A percentile compares a stretch with the other conserved stretches of the same genome.
Conservation (phyloP, 2,113 vertebrate species). For the Hyperopisus bebe region DNA sequence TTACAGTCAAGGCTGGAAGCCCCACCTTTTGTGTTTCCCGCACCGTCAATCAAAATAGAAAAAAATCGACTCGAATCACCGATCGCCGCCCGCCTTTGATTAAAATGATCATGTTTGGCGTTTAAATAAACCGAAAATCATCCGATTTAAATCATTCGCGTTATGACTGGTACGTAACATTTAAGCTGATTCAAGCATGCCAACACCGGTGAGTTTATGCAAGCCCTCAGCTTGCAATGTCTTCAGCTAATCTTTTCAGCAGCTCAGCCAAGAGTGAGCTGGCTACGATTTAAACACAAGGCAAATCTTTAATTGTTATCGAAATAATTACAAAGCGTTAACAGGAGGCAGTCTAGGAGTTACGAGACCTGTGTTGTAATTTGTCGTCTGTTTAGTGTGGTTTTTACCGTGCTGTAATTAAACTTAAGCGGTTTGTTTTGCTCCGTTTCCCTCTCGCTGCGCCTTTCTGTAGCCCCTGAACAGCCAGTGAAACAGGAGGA, state of each 20-base stretch:
- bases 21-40: constrained; percentile 97
- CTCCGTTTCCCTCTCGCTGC: constrained; percentile 50
- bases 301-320: constrained; percentile 54
- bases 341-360: not conserved
- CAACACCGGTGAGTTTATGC: constrained; percentile 67
- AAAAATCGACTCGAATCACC: constrained; percentile 80
- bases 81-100: constrained; percentile 77
- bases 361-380: not conserved
- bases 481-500: constrained; percentile 93
- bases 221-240: constrained; percentile 52
- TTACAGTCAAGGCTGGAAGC: constrained; percentile 75
- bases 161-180: constrained; percentile 65
- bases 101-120: constrained; percentile 73
- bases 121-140: constrained; percentile 56
- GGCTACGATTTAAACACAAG: constrained; percentile 50
- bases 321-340: constrained; percentile 6
- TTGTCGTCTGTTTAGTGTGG: constrained; percentile 46
- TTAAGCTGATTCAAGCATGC: constrained; percentile 58
- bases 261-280: constrained; percentile 56
- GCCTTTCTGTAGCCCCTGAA: constrained; percentile 71
- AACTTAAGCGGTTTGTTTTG: constrained; percentile 57
- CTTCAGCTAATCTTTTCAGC: constrained; percentile 54
- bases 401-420: constrained; percentile 47
- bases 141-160: constrained; percentile 50
- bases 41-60: constrained; percentile 99